A percentile compares a stretch with the other conserved stretches of the same genome.
Conservation (phyloP, 2,888 invertebrate species). For the Xestia rhomboidea region DNA sequence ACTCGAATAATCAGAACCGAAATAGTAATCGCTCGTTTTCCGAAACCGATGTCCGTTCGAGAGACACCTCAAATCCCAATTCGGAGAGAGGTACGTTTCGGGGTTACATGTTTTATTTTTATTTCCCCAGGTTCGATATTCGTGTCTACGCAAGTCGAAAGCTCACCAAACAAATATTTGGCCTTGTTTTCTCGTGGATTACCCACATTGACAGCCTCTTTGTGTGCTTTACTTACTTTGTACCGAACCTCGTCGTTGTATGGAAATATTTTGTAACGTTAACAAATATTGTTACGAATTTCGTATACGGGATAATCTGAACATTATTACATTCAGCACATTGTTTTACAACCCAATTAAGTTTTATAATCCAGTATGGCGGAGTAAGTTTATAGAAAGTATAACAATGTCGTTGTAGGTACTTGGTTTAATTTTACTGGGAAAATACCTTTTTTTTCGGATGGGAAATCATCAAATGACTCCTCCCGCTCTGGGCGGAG, state of each 20-base stretch:
- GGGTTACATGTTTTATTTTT: slow-evolving; percentile 42
- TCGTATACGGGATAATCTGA: slow-evolving; percentile 40
- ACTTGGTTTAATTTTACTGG: slow-evolving; percentile 1
- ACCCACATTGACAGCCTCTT: slow-evolving; percentile 72
- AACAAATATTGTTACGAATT: slow-evolving; percentile 55
- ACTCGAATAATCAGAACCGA: slow-evolving; percentile 28
- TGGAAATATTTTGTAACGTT: slow-evolving; percentile 57
- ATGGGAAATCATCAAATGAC: no score
- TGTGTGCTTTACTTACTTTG: slow-evolving; percentile 69
- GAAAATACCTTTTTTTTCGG: not conserved
- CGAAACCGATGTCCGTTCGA: slow-evolving; percentile 19
- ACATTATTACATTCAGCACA: slow-evolving; percentile 42
- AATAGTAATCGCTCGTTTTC: slow-evolving; percentile 33
- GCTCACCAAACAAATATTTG: slow-evolving; percentile 71
- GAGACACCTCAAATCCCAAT: slow-evolving; percentile 37
- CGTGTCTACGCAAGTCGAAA: slow-evolving; percentile 63
- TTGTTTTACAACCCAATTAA: slow-evolving; percentile 54
- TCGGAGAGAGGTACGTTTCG: slow-evolving; percentile 30
- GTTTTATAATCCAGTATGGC: slow-evolving; percentile 37
- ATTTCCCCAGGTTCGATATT: slow-evolving; percentile 39
- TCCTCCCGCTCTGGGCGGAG: no score
- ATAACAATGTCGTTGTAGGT: slow-evolving; percentile 16
- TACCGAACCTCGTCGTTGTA: slow-evolving; percentile 43
- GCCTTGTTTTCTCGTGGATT: slow-evolving; percentile 72
- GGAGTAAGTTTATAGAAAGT: slow-evolving; percentile 28